Conservation (phyloP, 2,797 vertebrate genomes). For the Schizothorax lantsangensis region DNA sequence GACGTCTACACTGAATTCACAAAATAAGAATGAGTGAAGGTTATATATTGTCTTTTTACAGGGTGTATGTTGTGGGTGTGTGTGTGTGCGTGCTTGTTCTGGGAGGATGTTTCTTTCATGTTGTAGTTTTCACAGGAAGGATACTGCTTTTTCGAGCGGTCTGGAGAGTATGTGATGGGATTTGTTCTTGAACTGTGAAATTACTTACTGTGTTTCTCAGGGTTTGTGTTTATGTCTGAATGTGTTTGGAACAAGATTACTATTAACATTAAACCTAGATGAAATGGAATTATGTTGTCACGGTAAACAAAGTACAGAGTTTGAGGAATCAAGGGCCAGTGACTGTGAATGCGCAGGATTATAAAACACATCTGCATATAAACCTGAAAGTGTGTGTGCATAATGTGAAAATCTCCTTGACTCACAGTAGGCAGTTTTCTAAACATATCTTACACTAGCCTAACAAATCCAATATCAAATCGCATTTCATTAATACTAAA, state of each 20-base stretch:
- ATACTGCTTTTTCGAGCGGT: background rate
- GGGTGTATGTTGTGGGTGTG: slow-evolving; percentile 14
- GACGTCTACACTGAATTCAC: background rate
- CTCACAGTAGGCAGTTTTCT: background rate
- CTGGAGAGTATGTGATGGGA: background rate
- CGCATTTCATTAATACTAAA: slow-evolving; percentile 7
- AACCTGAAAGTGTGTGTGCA: background rate
- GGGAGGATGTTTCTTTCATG: background rate
- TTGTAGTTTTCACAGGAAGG: slow-evolving; percentile 5
- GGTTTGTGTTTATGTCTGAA: slow-evolving; percentile 12
- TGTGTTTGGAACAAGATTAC: background rate
- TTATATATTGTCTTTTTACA: background rate
- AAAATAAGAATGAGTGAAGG: background rate
- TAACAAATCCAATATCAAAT: background rate
- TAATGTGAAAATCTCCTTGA: background rate
- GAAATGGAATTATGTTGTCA: background rate
- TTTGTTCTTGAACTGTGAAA: slow-evolving; percentile 14
- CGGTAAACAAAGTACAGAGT: background rate
- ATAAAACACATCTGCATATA: background rate
- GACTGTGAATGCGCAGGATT: background rate
- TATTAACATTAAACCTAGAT: background rate
- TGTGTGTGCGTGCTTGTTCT: background rate
- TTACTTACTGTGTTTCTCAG: slow-evolving; percentile 37
- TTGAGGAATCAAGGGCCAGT: background rate
- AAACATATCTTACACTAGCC: background rate